Evolutionary conservation across 2,113 vertebrate genomes (phyloP).

Genomic region (Larimichthys crocea): DNA sequence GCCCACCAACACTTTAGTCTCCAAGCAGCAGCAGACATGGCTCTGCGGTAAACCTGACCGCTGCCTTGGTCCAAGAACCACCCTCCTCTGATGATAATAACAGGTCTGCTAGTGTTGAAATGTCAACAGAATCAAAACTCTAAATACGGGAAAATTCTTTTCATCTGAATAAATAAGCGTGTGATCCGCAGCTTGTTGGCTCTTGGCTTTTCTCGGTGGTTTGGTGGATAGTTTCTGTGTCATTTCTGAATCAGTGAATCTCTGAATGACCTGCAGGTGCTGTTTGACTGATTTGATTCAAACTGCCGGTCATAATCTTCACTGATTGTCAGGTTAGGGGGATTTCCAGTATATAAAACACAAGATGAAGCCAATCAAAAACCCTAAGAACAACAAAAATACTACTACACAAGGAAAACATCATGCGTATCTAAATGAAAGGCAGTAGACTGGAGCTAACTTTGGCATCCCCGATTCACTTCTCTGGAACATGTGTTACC

Average conservation of each 20-base stretch:
- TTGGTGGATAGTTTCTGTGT: background rate
- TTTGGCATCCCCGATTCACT: slow-evolving; percentile 9
- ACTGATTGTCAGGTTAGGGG: background rate
- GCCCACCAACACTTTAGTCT: slow-evolving; percentile 10
- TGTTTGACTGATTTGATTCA: background rate
- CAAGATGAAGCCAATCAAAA: too few species aligned
- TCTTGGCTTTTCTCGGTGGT: background rate
- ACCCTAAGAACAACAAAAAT: background rate
- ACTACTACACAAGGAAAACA: background rate
- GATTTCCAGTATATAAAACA: background rate
- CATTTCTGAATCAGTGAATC: background rate
- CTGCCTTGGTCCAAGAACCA: slow-evolving; percentile 4
- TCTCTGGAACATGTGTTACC: slow-evolving; percentile 15
- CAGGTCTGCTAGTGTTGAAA: slow-evolving; percentile 48
- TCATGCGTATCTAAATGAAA: background rate
- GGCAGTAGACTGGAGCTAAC: background rate
- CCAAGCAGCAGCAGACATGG: slow-evolving; percentile 49
- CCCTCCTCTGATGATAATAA: slow-evolving; percentile 73
- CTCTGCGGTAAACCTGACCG: slow-evolving; percentile 13
- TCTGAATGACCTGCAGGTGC: too few species aligned
- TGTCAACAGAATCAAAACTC: slow-evolving; percentile 61
- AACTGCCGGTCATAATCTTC: background rate
- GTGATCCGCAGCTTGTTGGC: background rate
- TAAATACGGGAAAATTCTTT: background rate
- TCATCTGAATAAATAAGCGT: background rate